Base-by-base conservation (phyloP, 2,797 vertebrate species). In the Coilia nasus region DNA sequence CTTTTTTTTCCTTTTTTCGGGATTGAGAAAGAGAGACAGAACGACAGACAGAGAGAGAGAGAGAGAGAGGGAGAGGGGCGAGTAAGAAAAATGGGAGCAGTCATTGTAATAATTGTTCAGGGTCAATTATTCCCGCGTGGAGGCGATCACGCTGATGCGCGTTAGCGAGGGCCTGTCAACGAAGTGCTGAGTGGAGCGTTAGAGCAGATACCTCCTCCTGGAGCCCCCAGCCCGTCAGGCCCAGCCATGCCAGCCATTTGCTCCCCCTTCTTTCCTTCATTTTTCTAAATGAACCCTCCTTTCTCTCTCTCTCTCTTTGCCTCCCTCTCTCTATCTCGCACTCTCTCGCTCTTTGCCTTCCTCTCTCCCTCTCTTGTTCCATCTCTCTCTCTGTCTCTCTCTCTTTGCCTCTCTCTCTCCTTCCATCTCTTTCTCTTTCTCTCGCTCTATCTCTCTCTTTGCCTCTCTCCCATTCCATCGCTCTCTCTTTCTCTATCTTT, bases 61-160 rank as follows among this genome's bases (percentile, higher is more conserved):
- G 41, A 62, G 82, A 81, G 15, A 23, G 44, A 12, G 28, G 11
- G 64, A n/a, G 50, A 81, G 75, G 81, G 56, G 12, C 15, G 23
- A 41, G 31, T 23, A 83, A 87, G 56, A 83, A 82, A 83, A 84
- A 62, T 85, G 85, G 80, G 84, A 83, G 82, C 92, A 87, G 93
- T 95, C 92, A 94, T 91, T 93, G 93, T 93, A 94, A 95, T 95
- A 94, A 95, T 95, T 93, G 94, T 95, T 95, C 92, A 90, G 94
- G 94, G 94, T 95, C 95, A 95, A 94, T 95, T 95, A 95, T 95
- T 95, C 93, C 93, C 93, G 93, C 90, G 86, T 88, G 90, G 92
- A 92, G 92, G 91, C 93, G 91, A 93, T 94, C 93, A 89, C 62
- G 88, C 90, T 92, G 92, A 93, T 91, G 86, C 88, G 91, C 90